Evolutionary conservation across 2,797 vertebrate species (phyloP).

Genomic region (Rousettus madagascariensis): DNA sequence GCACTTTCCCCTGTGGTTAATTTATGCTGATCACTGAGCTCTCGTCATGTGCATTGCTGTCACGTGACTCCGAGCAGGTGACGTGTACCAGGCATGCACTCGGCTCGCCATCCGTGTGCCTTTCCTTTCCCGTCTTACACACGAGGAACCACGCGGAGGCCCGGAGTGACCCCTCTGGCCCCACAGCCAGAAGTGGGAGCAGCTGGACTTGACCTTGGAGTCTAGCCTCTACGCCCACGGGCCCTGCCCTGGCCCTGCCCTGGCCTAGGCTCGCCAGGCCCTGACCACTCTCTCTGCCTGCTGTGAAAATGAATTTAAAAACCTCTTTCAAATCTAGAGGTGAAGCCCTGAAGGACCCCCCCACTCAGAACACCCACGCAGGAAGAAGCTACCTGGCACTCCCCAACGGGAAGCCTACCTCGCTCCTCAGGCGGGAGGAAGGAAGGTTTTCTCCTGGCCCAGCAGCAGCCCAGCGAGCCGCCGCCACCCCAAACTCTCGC

Average conservation of each 20-base stretch:
- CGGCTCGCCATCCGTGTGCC: fast-evolving
- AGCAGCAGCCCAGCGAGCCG: background rate
- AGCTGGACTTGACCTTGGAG: background rate
- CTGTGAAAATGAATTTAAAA: background rate
- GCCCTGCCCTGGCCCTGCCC: too few relatives aligned
- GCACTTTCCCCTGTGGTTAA: background rate
- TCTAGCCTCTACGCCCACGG: background rate
- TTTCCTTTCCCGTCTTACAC: background rate
- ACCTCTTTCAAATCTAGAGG: background rate
- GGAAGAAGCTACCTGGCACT: background rate
- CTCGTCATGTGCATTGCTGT: background rate
- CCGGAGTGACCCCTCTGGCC: too few relatives aligned
- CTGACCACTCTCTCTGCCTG: background rate
- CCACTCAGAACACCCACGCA: background rate
- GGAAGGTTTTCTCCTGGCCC: background rate
- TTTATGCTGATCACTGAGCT: background rate
- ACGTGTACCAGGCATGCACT: fast-evolving
- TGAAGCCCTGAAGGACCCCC: too few relatives aligned
- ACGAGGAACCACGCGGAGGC: background rate
- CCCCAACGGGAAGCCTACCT: background rate
- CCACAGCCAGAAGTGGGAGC: background rate
- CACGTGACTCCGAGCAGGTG: background rate
- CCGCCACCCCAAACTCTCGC: too few relatives aligned
- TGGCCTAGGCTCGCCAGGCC: background rate
- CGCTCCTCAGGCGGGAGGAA: too few relatives aligned